Base-by-base conservation (phyloP, 2,888 invertebrate species). In the Ornithoptera alexandrae region DNA sequence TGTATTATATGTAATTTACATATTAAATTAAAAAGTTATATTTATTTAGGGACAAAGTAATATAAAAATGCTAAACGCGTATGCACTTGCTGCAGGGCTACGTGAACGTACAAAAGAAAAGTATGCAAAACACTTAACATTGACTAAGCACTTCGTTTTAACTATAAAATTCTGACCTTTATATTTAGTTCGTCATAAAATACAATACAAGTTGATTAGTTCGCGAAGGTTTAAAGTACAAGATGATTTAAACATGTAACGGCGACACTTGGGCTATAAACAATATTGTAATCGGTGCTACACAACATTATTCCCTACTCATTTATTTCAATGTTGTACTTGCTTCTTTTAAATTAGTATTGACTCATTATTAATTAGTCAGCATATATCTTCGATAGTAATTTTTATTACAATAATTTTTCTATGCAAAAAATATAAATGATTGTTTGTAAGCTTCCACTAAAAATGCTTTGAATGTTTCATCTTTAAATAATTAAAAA, bases 231-330 rank as follows among this genome's bases (percentile, higher is more conserved):
- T 78, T 74, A 75, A 74, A 71, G 80, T 58, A 78, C 74, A 76
- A 70, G 71, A 69, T 73, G 68, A 72, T 74, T 76, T 75, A 77
- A 76, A 72, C 74, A 75, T 75, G 75, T 74, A 75, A 75, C 73
- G 74, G 75, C 73, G 74, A 74, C 73, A 73, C 71, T 72, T 67
- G 53, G 65, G 76, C 75, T 76, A 78, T 79, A 77, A 80, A 83
- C 77, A 78, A 81, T 81, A 80, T 82, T 83, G 82, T 79, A 79
- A 80, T 74, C 74, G 73, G 77, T 76, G 80, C 80, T 81, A 79
- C 81, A 77, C 77, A 74, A 79, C 78, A 78, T 79, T 79, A 79
- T 80, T 77, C 74, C 73, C 73, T 74, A 70, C 77, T 80, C 77
- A 76, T 79, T 76, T 73, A 76, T 75, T 75, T 75, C 77, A 77